Conservation (phyloP, 2,797 vertebrate species). For the Ciconia nigra region DNA sequence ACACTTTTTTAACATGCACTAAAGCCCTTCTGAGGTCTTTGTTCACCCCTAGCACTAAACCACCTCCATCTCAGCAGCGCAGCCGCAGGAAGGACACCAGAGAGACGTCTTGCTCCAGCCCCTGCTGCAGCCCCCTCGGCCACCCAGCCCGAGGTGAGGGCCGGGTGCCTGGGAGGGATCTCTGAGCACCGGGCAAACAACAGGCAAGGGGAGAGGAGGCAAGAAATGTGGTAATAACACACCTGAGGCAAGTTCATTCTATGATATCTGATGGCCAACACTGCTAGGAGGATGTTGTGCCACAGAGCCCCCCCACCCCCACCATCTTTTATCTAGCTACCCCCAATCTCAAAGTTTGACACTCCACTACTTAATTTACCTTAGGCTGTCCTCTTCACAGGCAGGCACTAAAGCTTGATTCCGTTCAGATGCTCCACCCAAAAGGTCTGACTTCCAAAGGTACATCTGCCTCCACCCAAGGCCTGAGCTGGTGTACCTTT, state of each 20-base stretch:
- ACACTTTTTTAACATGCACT: background rate
- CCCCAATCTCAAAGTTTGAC: background rate
- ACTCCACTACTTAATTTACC: background rate
- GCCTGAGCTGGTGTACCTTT: background rate
- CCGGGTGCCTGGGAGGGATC: background rate
- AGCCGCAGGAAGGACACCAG: background rate
- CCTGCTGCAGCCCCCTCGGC: background rate
- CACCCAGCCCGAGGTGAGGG: fast-evolving
- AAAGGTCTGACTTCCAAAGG: background rate
- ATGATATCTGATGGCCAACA: fast-evolving
- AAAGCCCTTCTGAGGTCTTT: background rate
- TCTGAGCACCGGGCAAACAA: background rate
- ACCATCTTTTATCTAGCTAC: background rate
- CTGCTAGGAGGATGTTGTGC: background rate
- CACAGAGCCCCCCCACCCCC: background rate
- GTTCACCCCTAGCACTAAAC: background rate
- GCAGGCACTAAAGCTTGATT: background rate
- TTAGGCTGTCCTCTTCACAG: background rate
- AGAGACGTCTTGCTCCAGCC: background rate
- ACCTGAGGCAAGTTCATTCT: background rate
- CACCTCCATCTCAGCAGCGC: background rate
- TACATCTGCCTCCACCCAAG: background rate
- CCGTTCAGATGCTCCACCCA: background rate
- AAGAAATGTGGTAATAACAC: background rate
- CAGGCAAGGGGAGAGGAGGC: background rate